Evolutionary conservation across 2,888 invertebrate genomes (phyloP).

Genomic region (Lasioglossum marginatum): DNA sequence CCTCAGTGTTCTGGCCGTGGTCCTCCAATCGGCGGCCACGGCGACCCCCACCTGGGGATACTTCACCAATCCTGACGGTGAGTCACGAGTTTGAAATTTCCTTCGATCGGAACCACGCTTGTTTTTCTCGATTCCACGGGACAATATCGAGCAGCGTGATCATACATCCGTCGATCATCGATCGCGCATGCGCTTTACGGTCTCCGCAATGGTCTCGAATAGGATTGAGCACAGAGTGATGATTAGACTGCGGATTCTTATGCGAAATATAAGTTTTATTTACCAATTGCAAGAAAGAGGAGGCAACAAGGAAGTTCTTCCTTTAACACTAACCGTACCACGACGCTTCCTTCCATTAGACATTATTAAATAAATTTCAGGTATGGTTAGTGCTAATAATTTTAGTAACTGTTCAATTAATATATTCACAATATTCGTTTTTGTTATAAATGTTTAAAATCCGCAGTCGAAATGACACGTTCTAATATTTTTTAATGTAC

Average conservation of each 20-base stretch:
- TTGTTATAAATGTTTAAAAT: no score
- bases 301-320: no score
- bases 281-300: no score
- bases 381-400: no score
- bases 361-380: no score
- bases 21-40: slow-evolving; percentile 92
- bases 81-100: slow-evolving; percentile 75
- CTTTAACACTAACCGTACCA: no score
- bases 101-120: slow-evolving; percentile 17
- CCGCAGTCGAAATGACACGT: no score
- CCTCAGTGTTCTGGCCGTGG: slow-evolving; percentile 86
- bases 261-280: no score
- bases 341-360: no score
- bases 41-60: slow-evolving; percentile 95
- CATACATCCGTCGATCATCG: neutral
- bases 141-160: neutral
- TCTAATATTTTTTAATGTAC: neutral
- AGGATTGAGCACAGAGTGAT: neutral
- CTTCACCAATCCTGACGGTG: slow-evolving; percentile 90
- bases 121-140: slow-evolving; percentile 19
- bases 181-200: neutral
- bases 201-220: neutral
- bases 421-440: no score
- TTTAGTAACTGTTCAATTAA: no score
- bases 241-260: no score